Conservation (phyloP, 2,888 invertebrate genomes). For the Torymus tubicola region DNA sequence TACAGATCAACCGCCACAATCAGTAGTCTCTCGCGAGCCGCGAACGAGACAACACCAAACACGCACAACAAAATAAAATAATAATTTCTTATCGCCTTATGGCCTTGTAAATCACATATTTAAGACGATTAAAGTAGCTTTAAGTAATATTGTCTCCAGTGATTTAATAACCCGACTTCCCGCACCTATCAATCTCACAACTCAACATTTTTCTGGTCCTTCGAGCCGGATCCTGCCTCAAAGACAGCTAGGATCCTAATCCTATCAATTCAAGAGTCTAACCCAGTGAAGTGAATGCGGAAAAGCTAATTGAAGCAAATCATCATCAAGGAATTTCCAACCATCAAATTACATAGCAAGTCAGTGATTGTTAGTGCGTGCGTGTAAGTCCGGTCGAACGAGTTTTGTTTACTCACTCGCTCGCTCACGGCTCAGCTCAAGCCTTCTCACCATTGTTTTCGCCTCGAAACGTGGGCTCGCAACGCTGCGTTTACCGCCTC, state of each 20-base stretch:
- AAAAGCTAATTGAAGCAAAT: conserved; percentile 3
- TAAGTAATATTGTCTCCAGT: too few relatives aligned
- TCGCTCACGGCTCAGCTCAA: not conserved
- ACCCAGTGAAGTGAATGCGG: not conserved
- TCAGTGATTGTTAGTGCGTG: not conserved
- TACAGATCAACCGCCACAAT: too few relatives aligned
- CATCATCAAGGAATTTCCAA: not conserved
- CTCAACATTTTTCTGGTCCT: too few relatives aligned
- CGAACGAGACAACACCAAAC: too few relatives aligned
- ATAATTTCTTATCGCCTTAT: too few relatives aligned
- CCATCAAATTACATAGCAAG: not conserved
- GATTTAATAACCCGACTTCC: too few relatives aligned
- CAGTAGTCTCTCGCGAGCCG: too few relatives aligned
- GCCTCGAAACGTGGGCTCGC: not conserved
- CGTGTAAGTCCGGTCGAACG: not conserved
- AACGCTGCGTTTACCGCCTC: not conserved
- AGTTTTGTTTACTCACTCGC: not conserved
- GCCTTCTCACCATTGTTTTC: not conserved
- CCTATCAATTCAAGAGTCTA: not conserved
- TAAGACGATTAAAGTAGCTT: too few relatives aligned
- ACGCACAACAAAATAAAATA: too few relatives aligned
- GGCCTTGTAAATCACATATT: too few relatives aligned
- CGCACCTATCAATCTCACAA: too few relatives aligned
- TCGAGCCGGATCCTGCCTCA: conserved; percentile 2
- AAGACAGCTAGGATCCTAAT: not conserved